Percentiles rank a stretch among this genome's conserved stretches.
These are phyloP conservation scores for Philaenus spumarius DNA, from an alignment of 1,140 invertebrate genomes.

Conservation along the genomic window DNA sequence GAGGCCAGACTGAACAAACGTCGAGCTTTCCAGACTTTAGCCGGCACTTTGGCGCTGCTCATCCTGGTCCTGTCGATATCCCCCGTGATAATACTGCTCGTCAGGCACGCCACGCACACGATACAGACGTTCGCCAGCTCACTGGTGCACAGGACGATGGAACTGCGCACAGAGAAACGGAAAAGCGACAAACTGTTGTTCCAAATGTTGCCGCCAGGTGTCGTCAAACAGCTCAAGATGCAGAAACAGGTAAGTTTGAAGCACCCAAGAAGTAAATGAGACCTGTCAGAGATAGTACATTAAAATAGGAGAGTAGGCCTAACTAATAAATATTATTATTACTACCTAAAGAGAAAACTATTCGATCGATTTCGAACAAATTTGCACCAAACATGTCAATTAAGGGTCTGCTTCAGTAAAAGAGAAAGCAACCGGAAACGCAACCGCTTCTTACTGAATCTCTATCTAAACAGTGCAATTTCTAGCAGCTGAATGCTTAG, in stretches of 20 bases:
- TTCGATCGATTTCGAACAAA: too few species aligned
- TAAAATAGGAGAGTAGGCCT: not conserved
- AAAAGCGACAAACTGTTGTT: slow-evolving; percentile 43
- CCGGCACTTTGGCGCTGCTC: slow-evolving; percentile 40
- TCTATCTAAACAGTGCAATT: too few species aligned
- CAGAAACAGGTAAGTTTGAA: slow-evolving; percentile 37
- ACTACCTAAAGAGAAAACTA: too few species aligned
- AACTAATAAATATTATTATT: too few species aligned
- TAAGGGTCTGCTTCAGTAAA: too few species aligned
- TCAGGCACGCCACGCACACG: slow-evolving; percentile 44
- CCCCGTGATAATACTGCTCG: slow-evolving; percentile 45
- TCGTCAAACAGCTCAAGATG: slow-evolving; percentile 42
- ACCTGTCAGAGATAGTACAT: not conserved
- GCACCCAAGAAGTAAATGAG: not conserved
- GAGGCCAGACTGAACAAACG: too few species aligned
- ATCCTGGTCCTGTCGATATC: slow-evolving; percentile 43
- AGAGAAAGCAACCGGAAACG: too few species aligned
- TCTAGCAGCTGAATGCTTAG: too few species aligned
- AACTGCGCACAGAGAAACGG: slow-evolving; percentile 42
- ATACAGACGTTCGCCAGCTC: slow-evolving; percentile 40
- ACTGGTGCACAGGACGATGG: slow-evolving; percentile 34
- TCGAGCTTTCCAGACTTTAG: slow-evolving; percentile 24
- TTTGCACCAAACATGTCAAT: not conserved
- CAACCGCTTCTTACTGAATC: too few species aligned
- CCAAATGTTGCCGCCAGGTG: slow-evolving; percentile 42